Evolutionary conservation across 2,113 vertebrate genomes (phyloP).

Genomic region (Cygnus buccinator): DNA sequence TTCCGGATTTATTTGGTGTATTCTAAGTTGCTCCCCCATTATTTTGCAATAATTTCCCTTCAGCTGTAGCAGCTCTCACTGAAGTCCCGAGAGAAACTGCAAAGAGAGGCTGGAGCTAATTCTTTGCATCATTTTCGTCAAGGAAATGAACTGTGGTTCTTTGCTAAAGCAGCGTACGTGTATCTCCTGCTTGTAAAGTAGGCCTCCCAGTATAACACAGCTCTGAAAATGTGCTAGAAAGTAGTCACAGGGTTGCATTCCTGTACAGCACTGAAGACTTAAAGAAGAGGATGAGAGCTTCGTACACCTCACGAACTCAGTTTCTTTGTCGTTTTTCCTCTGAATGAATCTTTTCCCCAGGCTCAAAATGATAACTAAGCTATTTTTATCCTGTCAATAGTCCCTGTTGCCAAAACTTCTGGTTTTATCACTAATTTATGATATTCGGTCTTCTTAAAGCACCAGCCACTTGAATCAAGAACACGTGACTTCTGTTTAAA

Average conservation of each 20-base stretch:
- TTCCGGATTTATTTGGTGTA: not conserved
- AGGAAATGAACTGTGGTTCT: not conserved
- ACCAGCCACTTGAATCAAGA: not conserved
- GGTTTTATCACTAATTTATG: not conserved
- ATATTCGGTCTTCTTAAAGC: not conserved
- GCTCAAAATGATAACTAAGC: not conserved
- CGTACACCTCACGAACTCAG: not conserved
- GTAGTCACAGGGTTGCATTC: not conserved
- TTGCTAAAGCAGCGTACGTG: not conserved
- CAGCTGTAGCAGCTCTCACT: not conserved
- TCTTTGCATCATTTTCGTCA: not conserved
- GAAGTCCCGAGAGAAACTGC: not conserved
- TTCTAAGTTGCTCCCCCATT: not conserved
- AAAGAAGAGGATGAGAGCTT: not conserved
- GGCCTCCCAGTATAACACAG: not conserved
- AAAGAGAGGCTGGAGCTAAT: not conserved
- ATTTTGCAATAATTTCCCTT: not conserved
- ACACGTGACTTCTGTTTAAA: not conserved
- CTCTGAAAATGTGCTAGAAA: not conserved
- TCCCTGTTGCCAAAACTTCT: not conserved
- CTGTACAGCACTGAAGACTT: not conserved
- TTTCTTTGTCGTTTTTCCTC: not conserved
- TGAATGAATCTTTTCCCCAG: not conserved
- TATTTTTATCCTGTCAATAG: not conserved
- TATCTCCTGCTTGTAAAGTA: rapidly evolving